These are phyloP conservation scores for Lissocephala sabroskyi DNA, from an alignment of 2,888 invertebrate genomes.

Conservation along the genomic window DNA sequence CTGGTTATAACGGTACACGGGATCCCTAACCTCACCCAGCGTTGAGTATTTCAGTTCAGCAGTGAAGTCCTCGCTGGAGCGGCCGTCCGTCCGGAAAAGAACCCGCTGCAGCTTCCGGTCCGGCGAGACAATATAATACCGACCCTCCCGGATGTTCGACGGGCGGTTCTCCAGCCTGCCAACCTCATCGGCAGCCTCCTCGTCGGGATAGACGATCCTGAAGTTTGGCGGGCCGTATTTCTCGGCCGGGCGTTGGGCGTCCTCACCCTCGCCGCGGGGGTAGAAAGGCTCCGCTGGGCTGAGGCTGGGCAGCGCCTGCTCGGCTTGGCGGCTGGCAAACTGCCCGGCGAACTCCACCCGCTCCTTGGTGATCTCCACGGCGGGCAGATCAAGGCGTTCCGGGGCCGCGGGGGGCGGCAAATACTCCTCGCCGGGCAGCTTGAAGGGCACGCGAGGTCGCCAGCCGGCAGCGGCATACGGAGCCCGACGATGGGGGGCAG, in stretches of 20 bases:
- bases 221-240: slow-evolving; percentile 55
- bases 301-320: slow-evolving; percentile 14
- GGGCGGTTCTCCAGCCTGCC: not conserved
- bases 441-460: slow-evolving; percentile 69
- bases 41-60: slow-evolving; percentile 70
- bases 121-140: slow-evolving; percentile 70
- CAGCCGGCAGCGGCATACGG: slow-evolving; percentile 72
- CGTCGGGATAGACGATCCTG: slow-evolving; percentile 46
- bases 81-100: slow-evolving; percentile 65
- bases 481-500: slow-evolving; percentile 8
- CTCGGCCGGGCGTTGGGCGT: slow-evolving; percentile 21
- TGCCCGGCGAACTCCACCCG: slow-evolving; percentile 64
- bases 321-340: slow-evolving; percentile 24
- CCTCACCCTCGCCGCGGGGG: not conserved
- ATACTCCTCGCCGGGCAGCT: slow-evolving; percentile 62
- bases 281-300: slow-evolving; percentile 11
- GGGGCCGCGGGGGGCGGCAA: slow-evolving; percentile 29
- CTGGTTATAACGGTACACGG: slow-evolving; percentile 69
- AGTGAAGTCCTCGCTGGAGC: slow-evolving; percentile 66
- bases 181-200: slow-evolving; percentile 13
- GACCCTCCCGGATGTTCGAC: slow-evolving; percentile 49
- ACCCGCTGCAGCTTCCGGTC: slow-evolving; percentile 71
- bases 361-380: slow-evolving; percentile 58
- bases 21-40: slow-evolving; percentile 70
- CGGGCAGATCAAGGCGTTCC: slow-evolving; percentile 20